Evolutionary conservation across 2,113 vertebrate genomes (phyloP).

Genomic region (Thryonomys swinderianus): DNA sequence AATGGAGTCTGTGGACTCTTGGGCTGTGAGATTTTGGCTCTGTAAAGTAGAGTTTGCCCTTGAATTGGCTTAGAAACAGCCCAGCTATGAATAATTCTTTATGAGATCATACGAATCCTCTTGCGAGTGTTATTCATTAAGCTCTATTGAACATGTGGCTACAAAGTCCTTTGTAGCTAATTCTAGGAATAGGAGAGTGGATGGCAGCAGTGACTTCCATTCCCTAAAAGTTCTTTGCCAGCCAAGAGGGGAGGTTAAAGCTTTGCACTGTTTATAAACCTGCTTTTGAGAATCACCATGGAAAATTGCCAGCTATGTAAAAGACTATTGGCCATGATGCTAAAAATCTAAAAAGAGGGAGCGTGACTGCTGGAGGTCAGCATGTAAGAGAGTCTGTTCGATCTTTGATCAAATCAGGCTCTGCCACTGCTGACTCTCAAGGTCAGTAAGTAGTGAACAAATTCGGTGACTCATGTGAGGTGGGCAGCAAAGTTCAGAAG

Average conservation of each 20-base stretch:
- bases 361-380: constrained; percentile 56
- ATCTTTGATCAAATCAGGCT: constrained; percentile 71
- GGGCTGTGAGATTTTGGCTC: background rate
- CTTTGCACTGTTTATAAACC: constrained; percentile 17
- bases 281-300: constrained; percentile 42
- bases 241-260: constrained; percentile 17
- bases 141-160: background rate
- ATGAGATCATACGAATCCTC: background rate
- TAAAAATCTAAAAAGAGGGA: constrained; percentile 57
- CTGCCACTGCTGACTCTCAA: constrained; percentile 50
- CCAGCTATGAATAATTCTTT: constrained; percentile 15
- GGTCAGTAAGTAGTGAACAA: constrained; percentile 55
- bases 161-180: background rate
- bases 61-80: constrained; percentile 29
- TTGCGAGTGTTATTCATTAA: background rate
- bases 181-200: background rate
- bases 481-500: constrained; percentile 42
- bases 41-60: background rate
- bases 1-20: background rate
- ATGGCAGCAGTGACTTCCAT: constrained; percentile 4
- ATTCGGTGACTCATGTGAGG: constrained; percentile 50
- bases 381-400: constrained; percentile 52
- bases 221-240: constrained; percentile 49
- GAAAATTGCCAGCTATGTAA: constrained; percentile 54
- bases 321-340: constrained; percentile 42